These are phyloP conservation scores for Periophthalmus magnuspinnatus DNA, from an alignment of 2,797 vertebrate genomes.

Conservation along the genomic window DNA sequence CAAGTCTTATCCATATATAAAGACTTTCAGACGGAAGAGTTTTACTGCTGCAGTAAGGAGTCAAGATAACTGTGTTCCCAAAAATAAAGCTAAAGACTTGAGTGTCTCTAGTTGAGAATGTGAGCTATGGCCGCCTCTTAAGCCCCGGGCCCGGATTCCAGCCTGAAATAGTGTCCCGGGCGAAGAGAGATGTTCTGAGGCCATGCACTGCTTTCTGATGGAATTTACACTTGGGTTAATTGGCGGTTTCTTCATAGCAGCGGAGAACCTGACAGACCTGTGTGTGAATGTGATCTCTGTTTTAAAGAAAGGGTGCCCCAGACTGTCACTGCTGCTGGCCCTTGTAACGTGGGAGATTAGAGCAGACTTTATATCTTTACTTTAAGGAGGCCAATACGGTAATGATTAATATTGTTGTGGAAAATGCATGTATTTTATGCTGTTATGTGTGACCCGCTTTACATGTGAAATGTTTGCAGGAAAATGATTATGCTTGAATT, in stretches of 20 bases:
- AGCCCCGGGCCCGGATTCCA: slow-evolving; percentile 41
- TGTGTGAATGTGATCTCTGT: slow-evolving; percentile 29
- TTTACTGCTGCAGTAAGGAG: slow-evolving; percentile 34
- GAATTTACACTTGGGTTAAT: slow-evolving; percentile 56
- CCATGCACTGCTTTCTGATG: slow-evolving; percentile 38
- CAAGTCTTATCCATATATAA: background rate
- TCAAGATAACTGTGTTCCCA: slow-evolving; percentile 32
- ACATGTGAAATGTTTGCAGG: no score
- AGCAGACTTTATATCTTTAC: slow-evolving; percentile 25
- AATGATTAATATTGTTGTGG: no score
- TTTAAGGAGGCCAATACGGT: slow-evolving; percentile 30
- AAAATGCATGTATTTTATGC: no score
- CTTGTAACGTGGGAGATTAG: slow-evolving; percentile 6
- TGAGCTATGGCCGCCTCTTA: slow-evolving; percentile 37
- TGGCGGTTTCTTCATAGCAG: slow-evolving; percentile 41
- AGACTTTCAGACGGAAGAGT: slow-evolving; percentile 14
- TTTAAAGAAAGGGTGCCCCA: slow-evolving; percentile 30
- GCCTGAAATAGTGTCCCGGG: slow-evolving; percentile 60
- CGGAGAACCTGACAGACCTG: background rate
- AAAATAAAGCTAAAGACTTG: slow-evolving; percentile 44
- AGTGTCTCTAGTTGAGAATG: slow-evolving; percentile 45
- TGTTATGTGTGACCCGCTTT: no score
- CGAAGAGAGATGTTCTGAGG: slow-evolving; percentile 42
- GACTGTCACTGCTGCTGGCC: slow-evolving; percentile 4
- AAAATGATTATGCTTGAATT: no score